Conservation (phyloP, 1,140 invertebrate genomes). For the Epicauta chinensis region DNA sequence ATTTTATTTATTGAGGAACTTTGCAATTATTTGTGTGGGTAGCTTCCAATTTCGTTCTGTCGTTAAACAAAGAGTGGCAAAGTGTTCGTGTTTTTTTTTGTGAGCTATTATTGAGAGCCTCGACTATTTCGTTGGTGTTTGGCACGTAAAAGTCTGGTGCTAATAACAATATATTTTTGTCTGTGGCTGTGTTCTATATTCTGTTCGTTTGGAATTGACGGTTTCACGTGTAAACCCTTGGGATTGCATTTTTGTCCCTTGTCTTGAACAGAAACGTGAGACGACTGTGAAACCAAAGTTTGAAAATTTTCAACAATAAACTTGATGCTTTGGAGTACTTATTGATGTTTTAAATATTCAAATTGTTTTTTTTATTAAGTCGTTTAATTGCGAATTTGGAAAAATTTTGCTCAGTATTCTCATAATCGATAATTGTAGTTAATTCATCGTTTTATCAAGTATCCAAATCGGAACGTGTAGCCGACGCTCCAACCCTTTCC, state of each 20-base stretch:
- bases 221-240: slow-evolving; percentile 7
- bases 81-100: too few relatives aligned
- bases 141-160: too few relatives aligned
- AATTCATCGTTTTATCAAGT: not conserved
- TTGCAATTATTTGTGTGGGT: too few relatives aligned
- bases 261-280: slow-evolving; percentile 10
- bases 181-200: too few relatives aligned
- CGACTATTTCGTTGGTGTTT: too few relatives aligned
- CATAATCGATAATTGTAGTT: not conserved
- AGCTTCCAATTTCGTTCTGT: too few relatives aligned
- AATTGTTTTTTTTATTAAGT: not conserved
- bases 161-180: too few relatives aligned
- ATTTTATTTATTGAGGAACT: too few relatives aligned
- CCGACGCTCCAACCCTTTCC: not conserved
- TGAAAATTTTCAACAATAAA: slow-evolving; percentile 15
- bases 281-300: slow-evolving; percentile 5
- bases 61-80: too few relatives aligned
- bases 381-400: not conserved
- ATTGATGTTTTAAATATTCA: slow-evolving; percentile 1
- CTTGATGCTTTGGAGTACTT: not conserved
- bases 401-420: not conserved
- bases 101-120: too few relatives aligned
- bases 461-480: not conserved
- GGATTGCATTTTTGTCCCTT: slow-evolving; percentile 18
- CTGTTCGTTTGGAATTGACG: too few relatives aligned